A percentile compares a stretch with the other conserved stretches of the same genome.
These are phyloP conservation scores for Gari tellinella DNA, from an alignment of 2,888 invertebrate genomes.

Conservation along the genomic window DNA sequence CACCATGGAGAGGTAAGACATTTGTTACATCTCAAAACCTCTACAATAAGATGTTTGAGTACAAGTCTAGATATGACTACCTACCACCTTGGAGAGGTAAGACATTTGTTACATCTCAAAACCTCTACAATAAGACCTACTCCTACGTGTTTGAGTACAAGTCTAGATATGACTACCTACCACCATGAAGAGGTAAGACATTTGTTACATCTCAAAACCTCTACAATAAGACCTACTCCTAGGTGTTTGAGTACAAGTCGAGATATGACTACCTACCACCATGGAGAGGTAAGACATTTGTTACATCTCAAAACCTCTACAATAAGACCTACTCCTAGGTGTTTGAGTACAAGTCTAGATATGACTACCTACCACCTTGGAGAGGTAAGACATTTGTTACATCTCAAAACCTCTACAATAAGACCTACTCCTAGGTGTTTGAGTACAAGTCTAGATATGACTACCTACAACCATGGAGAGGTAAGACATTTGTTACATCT, in stretches of 20 bases:
- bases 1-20: conserved; percentile 84
- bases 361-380: not conserved
- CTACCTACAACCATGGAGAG: not conserved
- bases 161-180: conserved; percentile 80
- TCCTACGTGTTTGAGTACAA: conserved; percentile 83
- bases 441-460: not conserved
- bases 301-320: no score
- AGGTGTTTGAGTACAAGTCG: conserved; percentile 83
- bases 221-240: conserved; percentile 72
- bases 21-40: conserved; percentile 75
- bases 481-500: not conserved
- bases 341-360: not conserved
- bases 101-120: conserved; percentile 74
- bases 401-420: not conserved
- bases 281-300: conserved; percentile 84
- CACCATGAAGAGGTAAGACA: conserved; percentile 84
- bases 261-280: conserved; percentile 80
- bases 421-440: not conserved
- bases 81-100: conserved; percentile 84
- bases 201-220: no score
- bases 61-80: conserved; percentile 81
- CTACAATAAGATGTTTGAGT: conserved; percentile 80
- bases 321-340: no score
- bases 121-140: conserved; percentile 73
- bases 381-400: not conserved